Evolutionary conservation across 1,140 invertebrate species (phyloP), one percentile per base, ranked within the genome.

Genomic region (Trinorchestia longiramus): DNA sequence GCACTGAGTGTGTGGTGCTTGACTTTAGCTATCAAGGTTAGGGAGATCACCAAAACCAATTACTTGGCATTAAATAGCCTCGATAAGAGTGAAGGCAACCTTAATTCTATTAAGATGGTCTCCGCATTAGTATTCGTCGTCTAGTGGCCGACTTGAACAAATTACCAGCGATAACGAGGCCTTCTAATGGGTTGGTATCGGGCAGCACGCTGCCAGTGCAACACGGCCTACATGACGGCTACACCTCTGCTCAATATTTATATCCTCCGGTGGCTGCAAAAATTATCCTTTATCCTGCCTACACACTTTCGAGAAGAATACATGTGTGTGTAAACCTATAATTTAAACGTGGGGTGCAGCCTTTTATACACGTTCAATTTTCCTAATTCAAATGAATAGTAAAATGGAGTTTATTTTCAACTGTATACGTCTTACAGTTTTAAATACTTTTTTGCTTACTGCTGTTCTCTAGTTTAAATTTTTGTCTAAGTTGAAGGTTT

Each of bases 71-170:
- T 45, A 94, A 94, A 94, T 94, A 94, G 92, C 92, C 43, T 40
- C 40, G 92, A 94, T 94, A 94, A 94, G 44, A 44, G 43, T 94
- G 92, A 94, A 94, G 92, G 92, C 92, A 47, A 94, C 43, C 92
- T 94, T 94, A 94, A 94, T 94, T 94, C 92, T 94, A 94, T 94
- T 94, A 94, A 43, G 92, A 94, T 94, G 92, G 43, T 94, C 92
- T 40, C 43, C 36, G 92, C 92, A 94, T 94, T 94, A 94, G 92
- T 94, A 94, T 94, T 43, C 92, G 92, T 94, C 92, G 43, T 94
- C 44, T 94, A 43, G 43, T 43, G 92, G 44, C 92, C 43, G 92
- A 94, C 92, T 94, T 43, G 92, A 94, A 94, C 92, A 94, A 94
- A 94, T 94, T 94, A 94, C 92, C 43, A n/a, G 36, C 92, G 92